Conservation (phyloP, 2,888 invertebrate species). For the Auanema freiburgensis region DNA sequence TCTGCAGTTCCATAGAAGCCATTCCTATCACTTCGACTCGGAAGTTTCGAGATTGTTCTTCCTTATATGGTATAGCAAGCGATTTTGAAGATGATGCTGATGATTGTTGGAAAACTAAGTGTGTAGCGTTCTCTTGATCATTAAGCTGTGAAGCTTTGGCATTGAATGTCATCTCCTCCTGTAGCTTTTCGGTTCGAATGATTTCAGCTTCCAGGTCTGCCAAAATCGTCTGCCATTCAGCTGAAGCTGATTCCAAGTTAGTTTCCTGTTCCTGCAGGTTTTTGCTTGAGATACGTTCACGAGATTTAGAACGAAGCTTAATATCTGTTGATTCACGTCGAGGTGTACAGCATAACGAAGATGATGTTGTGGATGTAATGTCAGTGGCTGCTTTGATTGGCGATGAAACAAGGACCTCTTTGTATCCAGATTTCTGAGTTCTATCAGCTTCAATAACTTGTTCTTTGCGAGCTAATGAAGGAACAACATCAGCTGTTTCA, state of each 20-base stretch:
- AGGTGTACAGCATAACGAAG: slow-evolving; percentile 15
- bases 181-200: slow-evolving; percentile 35
- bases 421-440: slow-evolving; percentile 22
- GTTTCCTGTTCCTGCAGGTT: slow-evolving; percentile 42
- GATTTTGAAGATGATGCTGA: not conserved
- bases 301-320: slow-evolving; percentile 31
- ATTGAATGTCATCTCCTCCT: slow-evolving; percentile 36
- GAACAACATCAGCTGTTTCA: slow-evolving; percentile 10
- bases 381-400: slow-evolving; percentile 17
- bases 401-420: slow-evolving; percentile 11
- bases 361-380: slow-evolving; percentile 19
- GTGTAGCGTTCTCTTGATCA: not conserved
- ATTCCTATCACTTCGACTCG: not conserved
- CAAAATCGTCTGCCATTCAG: slow-evolving; percentile 49
- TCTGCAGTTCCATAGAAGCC: slow-evolving; percentile 22
- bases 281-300: slow-evolving; percentile 29
- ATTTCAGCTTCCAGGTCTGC: slow-evolving; percentile 51
- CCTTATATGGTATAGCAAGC: not conserved
- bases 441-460: slow-evolving; percentile 10
- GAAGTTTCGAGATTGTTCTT: slow-evolving; percentile 6
- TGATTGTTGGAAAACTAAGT: not conserved
- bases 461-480: not conserved
- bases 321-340: slow-evolving; percentile 26
- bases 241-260: slow-evolving; percentile 38
- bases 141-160: slow-evolving; percentile 28